phyloP scores from a whole-genome alignment of 2,113 vertebrate genomes.

The Toxotes chatareus region DNA sequence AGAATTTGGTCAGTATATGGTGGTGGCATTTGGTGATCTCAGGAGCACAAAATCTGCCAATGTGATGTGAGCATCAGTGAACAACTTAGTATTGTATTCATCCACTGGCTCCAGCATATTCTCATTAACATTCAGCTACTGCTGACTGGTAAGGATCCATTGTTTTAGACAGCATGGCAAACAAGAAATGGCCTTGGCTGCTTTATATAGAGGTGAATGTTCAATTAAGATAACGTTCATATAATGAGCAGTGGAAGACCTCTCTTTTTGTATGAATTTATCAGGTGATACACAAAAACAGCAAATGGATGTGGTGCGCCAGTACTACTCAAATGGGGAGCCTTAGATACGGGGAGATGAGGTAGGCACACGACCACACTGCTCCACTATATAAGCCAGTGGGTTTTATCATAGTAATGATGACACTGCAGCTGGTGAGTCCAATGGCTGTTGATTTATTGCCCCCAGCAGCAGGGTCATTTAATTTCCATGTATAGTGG shows the following conservation, averaged over 20 bases:
- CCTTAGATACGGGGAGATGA: constrained; percentile 19
- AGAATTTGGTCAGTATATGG: neutral
- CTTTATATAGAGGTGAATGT: constrained; percentile 76
- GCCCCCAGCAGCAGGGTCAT: constrained; percentile 71
- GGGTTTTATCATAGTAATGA: constrained; percentile 75
- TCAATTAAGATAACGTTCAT: constrained; percentile 73
- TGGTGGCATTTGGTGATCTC: neutral
- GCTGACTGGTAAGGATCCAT: constrained; percentile 64
- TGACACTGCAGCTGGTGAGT: constrained; percentile 73
- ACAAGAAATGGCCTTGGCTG: constrained; percentile 55
- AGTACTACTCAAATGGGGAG: constrained; percentile 54
- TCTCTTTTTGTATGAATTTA: constrained; percentile 51
- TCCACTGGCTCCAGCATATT: constrained; percentile 38
- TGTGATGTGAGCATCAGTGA: constrained; percentile 42
- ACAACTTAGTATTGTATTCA: constrained; percentile 50
- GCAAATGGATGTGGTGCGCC: constrained; percentile 41
- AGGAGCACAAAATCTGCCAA: constrained; percentile 20
- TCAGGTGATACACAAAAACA: constrained; percentile 65
- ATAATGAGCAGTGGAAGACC: constrained; percentile 53
- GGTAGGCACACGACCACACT: constrained; percentile 41
- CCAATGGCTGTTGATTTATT: constrained; percentile 77
- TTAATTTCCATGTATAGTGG: constrained; percentile 78
- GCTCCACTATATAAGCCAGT: constrained; percentile 48
- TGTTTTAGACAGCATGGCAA: constrained; percentile 69
- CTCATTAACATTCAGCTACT: constrained; percentile 63